phyloP scores from a whole-genome alignment of 1,140 invertebrate species.

The Procambarus virginalis region DNA sequence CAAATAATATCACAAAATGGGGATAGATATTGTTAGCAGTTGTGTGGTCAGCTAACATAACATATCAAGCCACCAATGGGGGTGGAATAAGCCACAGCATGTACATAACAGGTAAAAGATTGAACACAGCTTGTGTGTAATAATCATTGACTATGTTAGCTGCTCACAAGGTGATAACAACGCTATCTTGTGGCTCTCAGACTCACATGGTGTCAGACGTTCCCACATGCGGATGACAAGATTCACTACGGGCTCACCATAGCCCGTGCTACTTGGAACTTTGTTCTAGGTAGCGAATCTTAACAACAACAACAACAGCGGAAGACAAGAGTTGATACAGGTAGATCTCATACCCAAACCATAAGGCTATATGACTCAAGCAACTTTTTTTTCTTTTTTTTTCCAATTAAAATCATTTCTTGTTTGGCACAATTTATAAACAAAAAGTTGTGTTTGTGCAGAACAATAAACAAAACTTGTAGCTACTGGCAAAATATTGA shows the following conservation, averaged over 20 bases:
- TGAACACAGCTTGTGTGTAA: neutral
- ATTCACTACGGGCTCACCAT: neutral
- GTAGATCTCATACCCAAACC: conserved; percentile 1
- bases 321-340: conserved; percentile 13
- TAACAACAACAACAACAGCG: neutral
- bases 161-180: conserved; percentile 18
- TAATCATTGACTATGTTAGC: neutral
- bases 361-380: neutral
- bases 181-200: neutral
- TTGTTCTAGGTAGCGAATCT: no score
- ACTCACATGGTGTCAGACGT: conserved; percentile 28
- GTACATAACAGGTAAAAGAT: neutral
- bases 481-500: no score
- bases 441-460: no score
- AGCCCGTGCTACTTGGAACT: no score
- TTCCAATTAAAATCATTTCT: no score
- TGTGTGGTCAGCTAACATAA: neutral
- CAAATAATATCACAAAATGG: neutral
- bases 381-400: no score
- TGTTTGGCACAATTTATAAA: no score
- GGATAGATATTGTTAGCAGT: neutral
- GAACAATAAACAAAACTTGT: no score
- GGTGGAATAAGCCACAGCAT: no score
- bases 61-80: neutral
- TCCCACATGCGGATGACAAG: conserved; percentile 32